Base-by-base conservation (phyloP, 2,888 invertebrate species). In the Ormyrus thymus region DNA sequence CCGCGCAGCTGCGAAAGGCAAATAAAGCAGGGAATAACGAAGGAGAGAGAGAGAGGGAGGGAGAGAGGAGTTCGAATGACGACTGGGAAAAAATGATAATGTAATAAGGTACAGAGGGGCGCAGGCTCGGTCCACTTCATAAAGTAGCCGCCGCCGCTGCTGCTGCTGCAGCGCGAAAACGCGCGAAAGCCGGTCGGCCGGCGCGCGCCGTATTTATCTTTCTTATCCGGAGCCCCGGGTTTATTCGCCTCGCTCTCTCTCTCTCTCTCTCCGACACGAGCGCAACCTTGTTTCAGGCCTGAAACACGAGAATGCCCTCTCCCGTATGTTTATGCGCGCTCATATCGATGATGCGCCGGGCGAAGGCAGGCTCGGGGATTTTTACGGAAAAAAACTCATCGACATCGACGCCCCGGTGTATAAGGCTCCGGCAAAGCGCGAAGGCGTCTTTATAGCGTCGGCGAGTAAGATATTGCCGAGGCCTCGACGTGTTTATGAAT, bases 91-190 rank as follows among this genome's bases (percentile, higher is more conserved):
- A 72, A 85, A 85, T 86, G 87, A 87, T 88, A 87, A 86, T 87
- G 87, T 86, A 88, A 87, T 88, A 88, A 88, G 86, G 87, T 86
- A 87, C 84, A 81, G 51, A 5, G 7, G 6, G 10, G n/a, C 7
- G 15, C 8, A 29, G 29, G 6, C 45, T 4, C 56, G 84, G 87
- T 86, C 88, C 83, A 89, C 88, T 89, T 87, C 89, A 89, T 89
- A 89, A 89, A 89, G 85, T 85, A 87, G 84, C 83, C 83, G 83
- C 83, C 4, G 13, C 43, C 5, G n/a, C 6, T n/a, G 81, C 84
- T 81, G 81, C 79, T 75, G 76, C 78, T 81, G 81, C 62, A 76
- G 66, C 72, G 58, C 51, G 51, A 62, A 61, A 53, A 48, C 82
- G 83, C 83, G 81, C 82, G 77, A 79, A 79, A 79, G 72, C 59